Evolutionary conservation across 2,888 invertebrate genomes (phyloP), one percentile per base, ranked within the genome.

Genomic region (Ennomos erosarius): DNA sequence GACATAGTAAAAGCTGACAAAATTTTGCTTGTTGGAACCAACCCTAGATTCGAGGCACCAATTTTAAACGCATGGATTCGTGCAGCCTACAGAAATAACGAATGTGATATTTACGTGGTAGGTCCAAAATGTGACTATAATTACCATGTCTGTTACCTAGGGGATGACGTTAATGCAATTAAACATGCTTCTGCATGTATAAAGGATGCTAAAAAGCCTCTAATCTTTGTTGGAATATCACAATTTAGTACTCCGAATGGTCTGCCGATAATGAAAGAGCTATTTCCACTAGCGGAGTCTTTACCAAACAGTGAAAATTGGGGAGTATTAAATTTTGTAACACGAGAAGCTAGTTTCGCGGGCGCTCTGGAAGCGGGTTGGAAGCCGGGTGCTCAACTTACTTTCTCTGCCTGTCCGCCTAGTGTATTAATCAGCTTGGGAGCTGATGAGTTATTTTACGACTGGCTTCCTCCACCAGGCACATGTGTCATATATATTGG

Each of bases 41-140:
- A 99, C 92, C 98, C 99, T 1, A 94, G 99, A 68, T 98, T 97
- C 81, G 99, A 99, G 90, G 99, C 99, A 10, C 99, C 99, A 0
- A 92, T 99, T 49, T 92, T 99, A 49, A 99, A 99, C 83, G 96
- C 99, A 0, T 95, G 99, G 80, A 95, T 99, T 67, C 95, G 99
- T 52, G 99, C 99, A 87, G 95, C 96, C 50, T 99, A 97, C 86
- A 93, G 98, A 39, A 96, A 96, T 76, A 98, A 98, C 78, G 99
- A 99, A 81, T 94, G 97, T 67, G 94, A 95, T 70, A 93, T 99
- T 61, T 99, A 95, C 11, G 91, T 96, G 1, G 94, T 99, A 71
- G 99, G 99, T 10, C 96, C 98, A 0, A 91, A 96, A 79, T 95
- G 99, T 52, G 98, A 99, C 80, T 93, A 99, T 49, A 97, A 97